Evolutionary conservation across 2,888 invertebrate genomes (phyloP), one percentile per base, ranked within the genome.

Genomic region (Steinernema carpocapsae): DNA sequence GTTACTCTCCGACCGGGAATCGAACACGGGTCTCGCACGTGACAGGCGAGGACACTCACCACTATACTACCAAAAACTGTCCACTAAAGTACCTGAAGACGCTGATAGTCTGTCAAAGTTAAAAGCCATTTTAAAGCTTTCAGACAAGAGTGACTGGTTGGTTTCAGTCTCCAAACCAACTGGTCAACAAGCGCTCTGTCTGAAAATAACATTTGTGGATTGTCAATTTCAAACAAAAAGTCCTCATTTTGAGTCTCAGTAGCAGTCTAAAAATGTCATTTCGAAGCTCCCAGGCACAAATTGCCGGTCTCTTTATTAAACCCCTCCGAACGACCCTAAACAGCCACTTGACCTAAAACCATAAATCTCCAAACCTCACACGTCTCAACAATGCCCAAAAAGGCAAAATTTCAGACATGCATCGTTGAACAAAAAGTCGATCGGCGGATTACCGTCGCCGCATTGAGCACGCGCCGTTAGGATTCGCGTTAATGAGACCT

Each of bases 401-500:
- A 6, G 48, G 19, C n/a, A 19, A 48, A 48, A 48, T 48, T 48
- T 48, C 48, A 19, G 48, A 48, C 19, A 48, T 48, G 48, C 48
- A 19, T 17, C 48, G 48, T 48, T 48, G 48, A 17, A 19, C 48
- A 48, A 48, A 48, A 48, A 17, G 48, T n/a, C n/a, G 19, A 48
- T 48, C 14, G 43, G 43, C 10, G 14, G 43, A 43, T 43, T 43
- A 17, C 48, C 48, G 48, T 17, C 10, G 48, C 48, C 48, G 48
- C 48, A 48, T 48, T 48, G 48, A 17, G 43, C n/a, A 19, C 10
- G n/a, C 48, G 48, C 48, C 48, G 48, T 48, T 48, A 48, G n/a
- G 48, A 48, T n/a, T 48, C n/a, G n/a, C n/a, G 48, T 19, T 48
- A 48, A 48, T 48, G 48, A 17, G 48, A 48, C 48, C n/a, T 48